phyloP scores from a whole-genome alignment of 2,113 vertebrate genomes.

The Cettia cetti region DNA sequence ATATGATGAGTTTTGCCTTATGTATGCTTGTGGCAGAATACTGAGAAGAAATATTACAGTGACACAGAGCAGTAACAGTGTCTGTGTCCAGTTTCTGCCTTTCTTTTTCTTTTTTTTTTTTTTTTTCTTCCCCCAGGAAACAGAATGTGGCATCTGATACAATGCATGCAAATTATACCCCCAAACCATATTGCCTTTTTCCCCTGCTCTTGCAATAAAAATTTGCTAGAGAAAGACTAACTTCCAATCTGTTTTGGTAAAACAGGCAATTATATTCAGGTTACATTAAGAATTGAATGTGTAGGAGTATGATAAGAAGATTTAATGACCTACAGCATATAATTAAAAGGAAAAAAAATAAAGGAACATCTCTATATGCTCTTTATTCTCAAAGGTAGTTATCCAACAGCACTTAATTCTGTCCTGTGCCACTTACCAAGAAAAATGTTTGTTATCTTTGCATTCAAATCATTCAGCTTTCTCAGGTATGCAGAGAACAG shows the following conservation, averaged over 20 bases:
- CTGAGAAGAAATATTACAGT: background rate
- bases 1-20: background rate
- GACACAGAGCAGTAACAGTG: background rate
- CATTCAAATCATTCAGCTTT: background rate
- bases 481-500: background rate
- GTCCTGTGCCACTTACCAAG: background rate
- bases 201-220: background rate
- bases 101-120: background rate
- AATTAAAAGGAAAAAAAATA: conserved; percentile 24
- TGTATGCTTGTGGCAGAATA: background rate
- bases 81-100: background rate
- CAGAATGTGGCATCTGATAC: background rate
- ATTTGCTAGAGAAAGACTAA: background rate
- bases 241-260: conserved; percentile 9
- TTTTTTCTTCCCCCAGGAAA: background rate
- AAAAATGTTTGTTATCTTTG: conserved; percentile 33
- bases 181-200: background rate
- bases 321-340: conserved; percentile 36
- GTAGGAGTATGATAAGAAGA: conserved; percentile 45
- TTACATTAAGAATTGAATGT: conserved; percentile 5
- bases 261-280: conserved; percentile 39
- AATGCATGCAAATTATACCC: background rate
- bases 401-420: background rate
- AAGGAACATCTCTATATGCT: conserved; percentile 1
- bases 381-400: conserved; percentile 33